Conservation (phyloP, 2,797 vertebrate species). For the Oreortyx pictus region DNA sequence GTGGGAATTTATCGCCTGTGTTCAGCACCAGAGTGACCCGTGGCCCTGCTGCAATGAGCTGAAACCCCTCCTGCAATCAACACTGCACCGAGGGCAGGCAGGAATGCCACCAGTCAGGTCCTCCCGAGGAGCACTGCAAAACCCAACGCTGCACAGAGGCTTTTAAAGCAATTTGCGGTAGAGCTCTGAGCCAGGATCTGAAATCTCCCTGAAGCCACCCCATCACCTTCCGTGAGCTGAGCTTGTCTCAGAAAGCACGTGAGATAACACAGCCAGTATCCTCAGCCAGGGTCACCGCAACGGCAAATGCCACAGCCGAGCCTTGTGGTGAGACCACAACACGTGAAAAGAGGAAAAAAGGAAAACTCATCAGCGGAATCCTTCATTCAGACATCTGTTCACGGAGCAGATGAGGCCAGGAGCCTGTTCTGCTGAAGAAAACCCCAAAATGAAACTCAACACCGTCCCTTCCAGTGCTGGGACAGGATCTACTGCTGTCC, state of each 20-base stretch:
- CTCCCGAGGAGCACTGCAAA: neutral
- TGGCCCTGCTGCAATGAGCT: neutral
- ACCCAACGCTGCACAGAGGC: neutral
- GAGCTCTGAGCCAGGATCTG: neutral
- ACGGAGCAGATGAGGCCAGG: neutral
- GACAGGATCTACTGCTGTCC: neutral
- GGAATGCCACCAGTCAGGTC: slow-evolving; percentile 47
- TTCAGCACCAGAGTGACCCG: neutral
- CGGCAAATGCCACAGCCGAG: neutral
- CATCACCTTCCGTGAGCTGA: neutral
- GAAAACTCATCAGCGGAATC: fast-evolving
- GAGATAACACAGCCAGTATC: neutral
- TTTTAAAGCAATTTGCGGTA: neutral
- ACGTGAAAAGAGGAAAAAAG: neutral
- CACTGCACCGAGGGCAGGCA: neutral
- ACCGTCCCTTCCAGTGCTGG: fast-evolving
- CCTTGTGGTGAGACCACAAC: neutral
- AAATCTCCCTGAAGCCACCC: neutral
- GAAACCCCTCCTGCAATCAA: neutral
- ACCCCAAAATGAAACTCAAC: neutral
- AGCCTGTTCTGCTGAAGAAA: neutral
- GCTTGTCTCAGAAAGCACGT: neutral
- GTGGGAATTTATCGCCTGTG: neutral
- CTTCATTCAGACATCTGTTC: neutral
- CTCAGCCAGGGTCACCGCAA: neutral